Base-by-base conservation (phyloP, 1,140 invertebrate genomes). In the Leptoteleia sp. region DNA sequence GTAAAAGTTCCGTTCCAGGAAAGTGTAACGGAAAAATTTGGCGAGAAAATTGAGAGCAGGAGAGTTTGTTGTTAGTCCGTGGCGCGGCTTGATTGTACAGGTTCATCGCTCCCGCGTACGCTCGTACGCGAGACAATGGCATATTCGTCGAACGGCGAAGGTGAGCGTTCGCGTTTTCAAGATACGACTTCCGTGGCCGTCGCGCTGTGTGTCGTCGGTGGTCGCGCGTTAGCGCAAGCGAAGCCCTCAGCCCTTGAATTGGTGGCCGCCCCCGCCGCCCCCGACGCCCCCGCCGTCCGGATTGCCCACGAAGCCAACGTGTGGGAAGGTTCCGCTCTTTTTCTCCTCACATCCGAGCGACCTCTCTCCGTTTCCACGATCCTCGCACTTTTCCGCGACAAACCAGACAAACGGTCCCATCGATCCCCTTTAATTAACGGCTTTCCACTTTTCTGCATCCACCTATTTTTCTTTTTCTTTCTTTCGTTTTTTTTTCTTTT, bases 31-130 rank as follows among this genome's bases (percentile, higher is more conserved):
- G n/a, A n/a, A n/a, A n/a, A n/a, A n/a, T n/a, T n/a, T n/a, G n/a
- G n/a, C n/a, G n/a, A n/a, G n/a, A n/a, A n/a, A n/a, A n/a, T n/a
- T n/a, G n/a, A n/a, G n/a, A n/a, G n/a, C n/a, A n/a, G n/a, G n/a
- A n/a, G n/a, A n/a, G n/a, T n/a, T n/a, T n/a, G n/a, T n/a, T n/a
- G n/a, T n/a, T n/a, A n/a, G n/a, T n/a, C n/a, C n/a, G n/a, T n/a
- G n/a, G n/a, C n/a, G n/a, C n/a, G n/a, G n/a, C n/a, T 52, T 37
- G 38, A 29, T 43, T 31, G 55, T 17, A 47, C 61, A 87, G 85
- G 87, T 87, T 87, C 86, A 88, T 85, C 84, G 87, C 85, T 84
- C 87, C 81, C 85, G 84, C 78, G 80, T 81, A 81, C 82, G 82
- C 82, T 77, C 84, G 84, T 84, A 86, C 82, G 80, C 77, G 12